phyloP scores from a whole-genome alignment of 1,140 invertebrate species.

The Cydia fagiglandana region DNA sequence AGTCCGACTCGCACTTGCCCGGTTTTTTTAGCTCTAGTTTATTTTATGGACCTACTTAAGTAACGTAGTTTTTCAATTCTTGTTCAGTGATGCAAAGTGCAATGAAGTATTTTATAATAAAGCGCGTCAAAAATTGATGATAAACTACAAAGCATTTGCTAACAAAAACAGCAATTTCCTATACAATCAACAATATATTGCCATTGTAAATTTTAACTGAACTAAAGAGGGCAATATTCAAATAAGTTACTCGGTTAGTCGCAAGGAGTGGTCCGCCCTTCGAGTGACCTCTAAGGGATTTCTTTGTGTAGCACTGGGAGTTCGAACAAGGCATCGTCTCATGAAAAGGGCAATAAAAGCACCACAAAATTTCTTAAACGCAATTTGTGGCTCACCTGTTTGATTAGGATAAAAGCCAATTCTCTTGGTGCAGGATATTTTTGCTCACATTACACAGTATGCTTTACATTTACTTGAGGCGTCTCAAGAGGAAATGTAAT shows the following conservation, averaged over 20 bases:
- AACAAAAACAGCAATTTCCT: background rate
- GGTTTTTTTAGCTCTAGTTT: too few species aligned
- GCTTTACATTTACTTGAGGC: background rate
- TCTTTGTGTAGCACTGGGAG: constrained; percentile 4
- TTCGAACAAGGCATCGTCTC: background rate
- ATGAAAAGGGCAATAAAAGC: constrained; percentile 24
- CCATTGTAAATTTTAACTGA: background rate
- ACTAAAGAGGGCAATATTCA: constrained; percentile 1
- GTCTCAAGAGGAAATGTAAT: constrained; percentile 20
- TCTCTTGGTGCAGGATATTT: constrained; percentile 32
- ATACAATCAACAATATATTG: background rate
- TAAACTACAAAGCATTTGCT: background rate
- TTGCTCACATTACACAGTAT: background rate
- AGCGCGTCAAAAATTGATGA: background rate
- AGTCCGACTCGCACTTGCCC: too few species aligned
- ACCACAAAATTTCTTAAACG: constrained; percentile 25
- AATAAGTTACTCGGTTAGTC: constrained; percentile 6
- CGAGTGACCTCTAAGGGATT: constrained; percentile 24
- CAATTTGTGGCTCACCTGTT: constrained; percentile 37
- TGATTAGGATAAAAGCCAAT: constrained; percentile 47
- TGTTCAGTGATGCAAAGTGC: too few species aligned
- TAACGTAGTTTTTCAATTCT: too few species aligned
- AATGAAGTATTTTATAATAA: background rate
- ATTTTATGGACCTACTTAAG: too few species aligned
- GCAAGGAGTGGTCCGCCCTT: constrained; percentile 22